phyloP scores from a whole-genome alignment of 1,140 invertebrate species.

The Mizuhopecten yessoensis region DNA sequence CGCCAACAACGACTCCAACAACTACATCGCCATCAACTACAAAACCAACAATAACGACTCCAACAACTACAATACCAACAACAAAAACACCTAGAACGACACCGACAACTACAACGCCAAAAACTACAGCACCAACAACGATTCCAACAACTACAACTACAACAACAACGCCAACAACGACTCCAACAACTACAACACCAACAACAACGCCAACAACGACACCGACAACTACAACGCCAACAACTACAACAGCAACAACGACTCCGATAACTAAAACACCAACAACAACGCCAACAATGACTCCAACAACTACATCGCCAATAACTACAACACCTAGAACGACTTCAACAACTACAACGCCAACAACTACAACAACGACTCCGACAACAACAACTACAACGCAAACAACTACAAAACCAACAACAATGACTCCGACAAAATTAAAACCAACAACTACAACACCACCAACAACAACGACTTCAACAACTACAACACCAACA shows the following conservation, averaged over 20 bases:
- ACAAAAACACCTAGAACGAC: neutral
- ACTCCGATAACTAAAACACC: neutral
- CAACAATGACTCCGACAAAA: neutral
- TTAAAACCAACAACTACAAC: too few relatives aligned
- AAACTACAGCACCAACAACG: too few relatives aligned
- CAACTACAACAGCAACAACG: neutral
- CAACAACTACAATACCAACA: neutral
- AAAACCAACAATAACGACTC: neutral
- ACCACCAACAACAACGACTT: neutral
- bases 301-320: neutral
- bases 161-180: neutral
- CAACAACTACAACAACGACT: neutral
- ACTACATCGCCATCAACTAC: neutral
- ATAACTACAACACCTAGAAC: neutral
- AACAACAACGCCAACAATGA: neutral
- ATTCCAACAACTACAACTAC: neutral
- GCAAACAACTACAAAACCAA: neutral
- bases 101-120: too few relatives aligned
- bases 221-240: neutral
- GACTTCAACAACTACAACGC: neutral
- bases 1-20: neutral
- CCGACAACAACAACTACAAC: neutral
- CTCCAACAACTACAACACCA: neutral
- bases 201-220: neutral
- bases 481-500: neutral